Evolutionary conservation across 2,888 invertebrate genomes (phyloP).

Genomic region (Argynnis bischoffii): DNA sequence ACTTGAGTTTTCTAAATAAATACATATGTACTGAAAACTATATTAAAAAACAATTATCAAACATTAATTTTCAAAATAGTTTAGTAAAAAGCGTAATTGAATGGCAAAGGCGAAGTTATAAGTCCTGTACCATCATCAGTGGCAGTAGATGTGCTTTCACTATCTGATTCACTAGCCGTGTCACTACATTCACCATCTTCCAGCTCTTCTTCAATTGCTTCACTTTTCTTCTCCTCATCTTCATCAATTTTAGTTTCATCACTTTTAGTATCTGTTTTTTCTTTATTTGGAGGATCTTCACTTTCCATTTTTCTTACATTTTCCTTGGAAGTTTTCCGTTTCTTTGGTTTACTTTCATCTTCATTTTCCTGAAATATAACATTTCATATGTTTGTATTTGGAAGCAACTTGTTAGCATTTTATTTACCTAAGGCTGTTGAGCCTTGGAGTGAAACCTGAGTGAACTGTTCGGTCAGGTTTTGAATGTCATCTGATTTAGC

Average conservation of each 20-base stretch:
- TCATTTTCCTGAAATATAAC: conserved; percentile 78
- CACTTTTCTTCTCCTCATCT: conserved; percentile 80
- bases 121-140: conserved; percentile 70
- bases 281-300: conserved; percentile 18
- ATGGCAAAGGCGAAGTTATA: not conserved
- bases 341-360: conserved; percentile 57
- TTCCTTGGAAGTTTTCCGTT: conserved; percentile 50
- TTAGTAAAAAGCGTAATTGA: not conserved
- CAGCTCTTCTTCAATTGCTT: conserved; percentile 72
- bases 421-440: conserved; percentile 78
- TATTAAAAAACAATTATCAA: not conserved
- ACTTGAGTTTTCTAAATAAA: too few species aligned
- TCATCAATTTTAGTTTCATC: conserved; percentile 32
- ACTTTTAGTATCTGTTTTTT: conserved; percentile 37
- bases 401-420: conserved; percentile 59
- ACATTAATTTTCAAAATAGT: not conserved
- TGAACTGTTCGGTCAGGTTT: conserved; percentile 75
- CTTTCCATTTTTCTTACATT: conserved; percentile 29
- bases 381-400: conserved; percentile 70
- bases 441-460: conserved; percentile 78
- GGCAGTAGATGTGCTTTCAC: conserved; percentile 67
- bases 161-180: conserved; percentile 57
- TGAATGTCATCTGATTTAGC: conserved; percentile 65
- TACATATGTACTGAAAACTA: not conserved
- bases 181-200: conserved; percentile 88